phyloP scores from a whole-genome alignment of 2,113 vertebrate genomes.

The Phylloscopus trochiloides region DNA sequence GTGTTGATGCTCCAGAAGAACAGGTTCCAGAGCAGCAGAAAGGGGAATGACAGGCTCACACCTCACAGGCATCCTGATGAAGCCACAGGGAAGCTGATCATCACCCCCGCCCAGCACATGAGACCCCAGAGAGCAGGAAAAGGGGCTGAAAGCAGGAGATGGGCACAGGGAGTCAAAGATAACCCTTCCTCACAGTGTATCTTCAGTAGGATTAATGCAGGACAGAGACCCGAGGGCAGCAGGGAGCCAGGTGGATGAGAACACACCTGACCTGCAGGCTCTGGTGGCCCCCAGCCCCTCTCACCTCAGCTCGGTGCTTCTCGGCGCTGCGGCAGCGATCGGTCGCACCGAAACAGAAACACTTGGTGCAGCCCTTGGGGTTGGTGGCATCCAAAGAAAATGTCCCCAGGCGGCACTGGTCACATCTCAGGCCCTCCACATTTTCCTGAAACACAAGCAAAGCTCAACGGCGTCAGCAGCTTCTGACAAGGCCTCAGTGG shows the following conservation, averaged over 20 bases:
- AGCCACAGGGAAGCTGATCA: not conserved
- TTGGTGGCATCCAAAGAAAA: constrained; percentile 90
- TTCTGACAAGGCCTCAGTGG: not conserved
- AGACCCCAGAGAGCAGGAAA: not conserved
- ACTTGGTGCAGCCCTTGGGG: constrained; percentile 95
- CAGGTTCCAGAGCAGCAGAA: not conserved
- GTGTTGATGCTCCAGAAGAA: not conserved
- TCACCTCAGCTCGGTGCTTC: constrained; percentile 82
- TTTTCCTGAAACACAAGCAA: constrained; percentile 83
- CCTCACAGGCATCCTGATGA: not conserved
- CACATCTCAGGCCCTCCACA: constrained; percentile 85
- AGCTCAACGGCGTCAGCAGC: not conserved
- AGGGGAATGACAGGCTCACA: not conserved
- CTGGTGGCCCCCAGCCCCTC: not conserved
- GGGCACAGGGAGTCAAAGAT: not conserved
- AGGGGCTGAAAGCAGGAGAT: not conserved
- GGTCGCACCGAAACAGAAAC: constrained; percentile 96
- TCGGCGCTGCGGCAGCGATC: constrained; percentile 86
- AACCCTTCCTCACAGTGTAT: not conserved
- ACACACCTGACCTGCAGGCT: not conserved
- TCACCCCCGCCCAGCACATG: not conserved
- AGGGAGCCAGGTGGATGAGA: not conserved
- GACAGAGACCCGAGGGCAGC: not conserved
- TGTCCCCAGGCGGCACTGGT: constrained; percentile 89
- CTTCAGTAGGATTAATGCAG: not conserved